Percentiles rank a stretch among this genome's conserved stretches.
These are phyloP conservation scores for Hydractinia symbiolongicarpus DNA, from an alignment of 30 jellyfish, hydroid and myxozoan genomes.

Conservation along the genomic window DNA sequence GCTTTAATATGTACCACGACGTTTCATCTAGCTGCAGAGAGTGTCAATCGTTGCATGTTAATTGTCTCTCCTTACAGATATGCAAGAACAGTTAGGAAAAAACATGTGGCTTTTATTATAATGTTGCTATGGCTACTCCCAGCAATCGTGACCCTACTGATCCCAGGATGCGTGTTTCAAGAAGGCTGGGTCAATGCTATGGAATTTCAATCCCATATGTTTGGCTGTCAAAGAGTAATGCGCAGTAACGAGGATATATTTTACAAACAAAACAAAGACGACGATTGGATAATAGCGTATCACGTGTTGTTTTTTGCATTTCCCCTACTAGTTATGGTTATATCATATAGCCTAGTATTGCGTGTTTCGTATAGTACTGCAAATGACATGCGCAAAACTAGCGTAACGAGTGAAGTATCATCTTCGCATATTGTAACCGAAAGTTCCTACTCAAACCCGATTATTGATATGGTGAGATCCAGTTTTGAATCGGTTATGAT, in stretches of 20 bases:
- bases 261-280: background rate
- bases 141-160: conserved; percentile 7
- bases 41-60: conserved; percentile 51
- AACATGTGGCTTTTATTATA: conserved; percentile 8
- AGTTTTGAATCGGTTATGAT: conserved; percentile 18
- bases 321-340: conserved; percentile 54
- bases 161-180: conserved; percentile 20
- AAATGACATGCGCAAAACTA: conserved; percentile 11
- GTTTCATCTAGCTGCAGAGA: conserved; percentile 60
- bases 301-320: conserved; percentile 32
- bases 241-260: background rate
- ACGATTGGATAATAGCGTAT: conserved; percentile 7
- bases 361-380: conserved; percentile 38
- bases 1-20: conserved; percentile 34
- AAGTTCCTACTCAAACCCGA: conserved; percentile 29
- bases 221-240: conserved; percentile 35
- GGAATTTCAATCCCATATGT: conserved; percentile 46
- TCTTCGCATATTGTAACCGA: conserved; percentile 14
- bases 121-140: conserved; percentile 48
- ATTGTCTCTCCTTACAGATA: conserved; percentile 44
- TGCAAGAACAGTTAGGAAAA: background rate
- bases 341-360: conserved; percentile 48
- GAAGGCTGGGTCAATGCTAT: conserved; percentile 15
- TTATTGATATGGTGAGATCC: conserved; percentile 33
- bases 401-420: background rate